Base-by-base conservation (phyloP, 1,140 invertebrate genomes). In the Hesperophylax magnus region DNA sequence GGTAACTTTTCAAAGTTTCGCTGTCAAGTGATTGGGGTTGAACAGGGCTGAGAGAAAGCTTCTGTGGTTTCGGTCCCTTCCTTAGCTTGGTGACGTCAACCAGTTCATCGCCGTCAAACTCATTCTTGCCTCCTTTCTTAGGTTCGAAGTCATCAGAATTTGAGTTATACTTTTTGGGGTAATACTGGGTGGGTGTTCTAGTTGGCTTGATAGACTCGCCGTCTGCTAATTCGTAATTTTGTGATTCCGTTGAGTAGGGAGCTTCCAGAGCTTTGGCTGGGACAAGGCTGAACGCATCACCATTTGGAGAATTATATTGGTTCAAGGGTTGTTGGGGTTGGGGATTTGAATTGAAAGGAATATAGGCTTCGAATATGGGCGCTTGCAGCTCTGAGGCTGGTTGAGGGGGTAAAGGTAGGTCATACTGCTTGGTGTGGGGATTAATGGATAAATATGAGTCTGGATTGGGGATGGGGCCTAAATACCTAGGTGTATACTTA, bases 141-240 rank as follows among this genome's bases (percentile, higher is more conserved):
- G 85, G 86, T 85, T 87, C 87, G 47, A 85, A 85, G 11, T 77
- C 67, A 69, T 86, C 84, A 31, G 87, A 87, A 60, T 83, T 82
- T 22, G 85, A 78, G 61, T 84, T 80, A n/a, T 84, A 79, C 65
- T 83, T 80, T 69, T 84, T 84, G 58, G 83, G 83, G 60, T 63
- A 84, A 2, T 56, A 22, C 65, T 69, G 47, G 56, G 81, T 80
- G 31, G 85, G 80, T 20, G 74, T 2, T 58, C 47, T 72, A 69
- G 53, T 17, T 15, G 80, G 67, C 54, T 83, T 81, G 27, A 80
- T 78, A 22, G 82, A 81, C 77, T 83, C 78, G 53, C 65, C 18
- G 52, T 81, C 83, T 17, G 79, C 74, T n/a, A 52, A n/a, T 60
- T 83, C 80, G n/a, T 81, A 81, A 15, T 27, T 54, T 71, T 80